Base-by-base conservation (phyloP, 2,113 vertebrate genomes). In the Chamaea fasciata region DNA sequence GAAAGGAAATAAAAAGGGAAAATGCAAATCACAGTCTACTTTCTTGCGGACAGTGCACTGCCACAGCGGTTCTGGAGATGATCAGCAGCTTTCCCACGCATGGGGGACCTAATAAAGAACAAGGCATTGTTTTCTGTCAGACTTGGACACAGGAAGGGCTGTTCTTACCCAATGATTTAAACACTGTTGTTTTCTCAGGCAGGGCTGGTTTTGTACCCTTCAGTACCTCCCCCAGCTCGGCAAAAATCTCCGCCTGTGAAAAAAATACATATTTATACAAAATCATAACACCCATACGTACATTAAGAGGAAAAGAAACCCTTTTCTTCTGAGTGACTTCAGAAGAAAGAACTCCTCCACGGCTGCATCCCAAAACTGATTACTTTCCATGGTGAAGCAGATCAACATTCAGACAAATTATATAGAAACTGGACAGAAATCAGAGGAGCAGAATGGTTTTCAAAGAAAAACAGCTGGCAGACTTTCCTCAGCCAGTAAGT, bases 81-180 rank as follows among this genome's bases (percentile, higher is more conserved):
- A 94, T 46, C 68, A 76, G 82, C 82, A 87, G 57, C 71, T 81
- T 95, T 96, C 92, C 82, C 87, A 94, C 11, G 27, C 89, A 84
- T 14, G 49, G 57, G 21, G 75, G 55, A 42, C 76, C 44, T 62
- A 8, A 49, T 7, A 57, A 87, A 93, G 57, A 94, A 94, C 53
- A 89, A 64, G n/a, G 92, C 92, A 83, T 92, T 83, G 90, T 90
- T 82, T 91, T 57, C 93, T 50, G 59, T 56, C 91, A 88, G 69
- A 62, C 79, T 59, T 57, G 64, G 33, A 91, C 69, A 80, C 53
- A 77, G 77, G 42, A 80, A 53, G 65, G 55, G 42, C 42, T 83
- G 62, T 60, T 57, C 98, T 98, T 98, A 99, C 99, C 99, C 79
- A 99, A 94, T 4, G 99, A 99, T 95, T 99, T 99, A 97, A 99